Evolutionary conservation across 2,797 vertebrate species (phyloP).

Genomic region (Prunella strophiata): DNA sequence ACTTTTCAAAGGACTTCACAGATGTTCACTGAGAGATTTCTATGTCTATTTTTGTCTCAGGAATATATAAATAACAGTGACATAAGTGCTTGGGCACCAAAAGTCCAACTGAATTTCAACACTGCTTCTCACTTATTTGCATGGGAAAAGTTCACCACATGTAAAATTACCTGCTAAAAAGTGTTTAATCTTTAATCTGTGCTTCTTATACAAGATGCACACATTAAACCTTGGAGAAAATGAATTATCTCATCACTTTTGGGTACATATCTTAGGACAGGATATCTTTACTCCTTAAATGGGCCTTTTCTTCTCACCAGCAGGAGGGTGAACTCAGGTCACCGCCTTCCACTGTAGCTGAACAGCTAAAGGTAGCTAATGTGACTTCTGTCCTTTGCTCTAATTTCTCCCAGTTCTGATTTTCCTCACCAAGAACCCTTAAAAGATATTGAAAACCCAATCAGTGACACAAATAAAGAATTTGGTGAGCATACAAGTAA

Average conservation of each 20-base stretch:
- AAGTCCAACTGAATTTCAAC: background rate
- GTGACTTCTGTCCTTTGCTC: background rate
- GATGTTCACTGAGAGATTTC: background rate
- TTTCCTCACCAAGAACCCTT: background rate
- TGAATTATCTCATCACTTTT: background rate
- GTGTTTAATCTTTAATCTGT: background rate
- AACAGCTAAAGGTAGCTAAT: background rate
- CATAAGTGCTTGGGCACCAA: background rate
- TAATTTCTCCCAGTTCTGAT: background rate
- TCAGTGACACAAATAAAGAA: background rate
- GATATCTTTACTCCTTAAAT: background rate
- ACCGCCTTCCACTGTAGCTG: background rate
- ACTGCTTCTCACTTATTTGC: background rate
- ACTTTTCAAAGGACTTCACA: conserved; percentile 14
- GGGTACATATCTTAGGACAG: background rate
- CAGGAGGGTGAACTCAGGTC: background rate
- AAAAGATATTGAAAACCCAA: background rate
- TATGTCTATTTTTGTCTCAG: background rate
- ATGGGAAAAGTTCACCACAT: background rate
- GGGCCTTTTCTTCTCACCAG: background rate
- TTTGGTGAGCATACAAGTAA: background rate
- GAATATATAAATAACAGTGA: background rate
- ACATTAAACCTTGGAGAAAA: background rate
- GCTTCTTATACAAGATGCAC: background rate
- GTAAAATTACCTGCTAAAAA: background rate